phyloP scores from a whole-genome alignment of 2,797 vertebrate genomes.

The Leontopithecus rosalia region DNA sequence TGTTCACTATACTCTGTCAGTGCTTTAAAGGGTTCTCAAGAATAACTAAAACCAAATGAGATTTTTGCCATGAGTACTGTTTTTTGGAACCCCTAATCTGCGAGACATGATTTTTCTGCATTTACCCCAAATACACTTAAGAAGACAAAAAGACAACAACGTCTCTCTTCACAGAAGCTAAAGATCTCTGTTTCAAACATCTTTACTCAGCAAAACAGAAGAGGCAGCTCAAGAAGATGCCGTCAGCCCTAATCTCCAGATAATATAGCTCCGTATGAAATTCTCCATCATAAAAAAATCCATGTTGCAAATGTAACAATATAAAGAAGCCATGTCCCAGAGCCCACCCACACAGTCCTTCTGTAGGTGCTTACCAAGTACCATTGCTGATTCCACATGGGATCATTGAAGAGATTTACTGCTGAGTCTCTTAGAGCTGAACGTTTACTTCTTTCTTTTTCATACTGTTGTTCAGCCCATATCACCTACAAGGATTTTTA shows the following conservation, averaged over 20 bases:
- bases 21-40: slow-evolving; percentile 2
- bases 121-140: background rate
- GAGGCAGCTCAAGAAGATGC: background rate
- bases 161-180: background rate
- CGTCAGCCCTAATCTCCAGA: background rate
- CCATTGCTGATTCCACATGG: slow-evolving; percentile 99
- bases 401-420: slow-evolving; percentile 95
- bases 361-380: slow-evolving; percentile 92
- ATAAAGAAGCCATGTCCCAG: background rate
- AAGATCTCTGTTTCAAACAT: background rate
- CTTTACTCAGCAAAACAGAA: background rate
- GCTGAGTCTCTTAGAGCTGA: slow-evolving; percentile 86
- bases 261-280: background rate
- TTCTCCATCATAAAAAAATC: background rate
- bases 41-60: background rate
- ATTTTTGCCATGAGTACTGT: background rate
- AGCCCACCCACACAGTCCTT: background rate
- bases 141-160: slow-evolving; percentile 17
- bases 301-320: background rate
- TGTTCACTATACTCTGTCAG: background rate
- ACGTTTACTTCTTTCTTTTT: slow-evolving; percentile 92
- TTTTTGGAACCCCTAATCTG: background rate
- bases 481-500: slow-evolving; percentile 88
- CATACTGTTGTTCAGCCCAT: slow-evolving; percentile 99
- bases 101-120: background rate